phyloP scores from a whole-genome alignment of 2,113 vertebrate genomes.

The Bothrops jararaca region DNA sequence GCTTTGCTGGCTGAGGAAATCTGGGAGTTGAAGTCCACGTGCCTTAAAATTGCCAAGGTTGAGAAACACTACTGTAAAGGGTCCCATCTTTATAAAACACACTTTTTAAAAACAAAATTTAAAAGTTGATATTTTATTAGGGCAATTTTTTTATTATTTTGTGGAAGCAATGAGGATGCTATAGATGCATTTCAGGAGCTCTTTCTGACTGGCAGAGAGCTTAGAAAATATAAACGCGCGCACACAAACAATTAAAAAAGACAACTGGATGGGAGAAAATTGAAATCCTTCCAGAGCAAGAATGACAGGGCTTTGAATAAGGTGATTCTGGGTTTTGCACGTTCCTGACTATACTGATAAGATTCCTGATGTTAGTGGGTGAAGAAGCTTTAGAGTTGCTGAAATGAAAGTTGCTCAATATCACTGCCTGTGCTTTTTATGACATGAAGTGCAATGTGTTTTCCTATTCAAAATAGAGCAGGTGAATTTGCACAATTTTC shows the following conservation, averaged over 20 bases:
- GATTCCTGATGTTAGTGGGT: not conserved
- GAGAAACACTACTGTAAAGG: too few species aligned
- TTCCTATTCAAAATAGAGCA: not conserved
- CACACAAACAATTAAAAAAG: not conserved
- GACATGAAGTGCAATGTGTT: not conserved
- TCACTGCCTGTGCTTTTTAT: not conserved
- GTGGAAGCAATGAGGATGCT: not conserved
- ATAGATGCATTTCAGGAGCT: not conserved
- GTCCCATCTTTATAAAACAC: not conserved
- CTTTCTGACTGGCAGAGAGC: too few species aligned
- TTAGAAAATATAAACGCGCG: not conserved
- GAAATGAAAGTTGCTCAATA: not conserved
- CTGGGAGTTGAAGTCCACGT: too few species aligned
- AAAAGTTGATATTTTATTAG: not conserved
- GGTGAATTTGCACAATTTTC: not conserved
- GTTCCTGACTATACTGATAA: not conserved
- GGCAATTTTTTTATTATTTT: not conserved
- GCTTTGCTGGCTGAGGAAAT: too few species aligned
- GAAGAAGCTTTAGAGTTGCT: not conserved
- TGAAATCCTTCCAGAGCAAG: not conserved
- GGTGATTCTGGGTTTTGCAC: not conserved
- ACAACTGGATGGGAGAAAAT: not conserved
- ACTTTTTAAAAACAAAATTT: not conserved
- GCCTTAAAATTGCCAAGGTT: too few species aligned
- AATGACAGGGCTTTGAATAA: not conserved